A percentile compares a stretch with the other conserved stretches of the same genome.
Evolutionary conservation across 2,113 vertebrate species (phyloP).

Genomic region (Lepisosteus oculatus): DNA sequence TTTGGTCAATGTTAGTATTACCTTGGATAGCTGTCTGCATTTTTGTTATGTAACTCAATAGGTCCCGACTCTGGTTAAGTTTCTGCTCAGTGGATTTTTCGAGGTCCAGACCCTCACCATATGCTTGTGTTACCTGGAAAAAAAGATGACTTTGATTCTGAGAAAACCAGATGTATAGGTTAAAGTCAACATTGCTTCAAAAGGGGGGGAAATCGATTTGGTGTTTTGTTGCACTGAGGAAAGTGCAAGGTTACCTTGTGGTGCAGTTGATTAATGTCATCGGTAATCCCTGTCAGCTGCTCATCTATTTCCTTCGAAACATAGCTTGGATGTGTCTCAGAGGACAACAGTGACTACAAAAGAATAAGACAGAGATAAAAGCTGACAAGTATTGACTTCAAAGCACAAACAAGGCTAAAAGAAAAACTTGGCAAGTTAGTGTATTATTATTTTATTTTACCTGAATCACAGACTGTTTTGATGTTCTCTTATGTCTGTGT

Average conservation of each 20-base stretch:
- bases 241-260: conserved; percentile 28
- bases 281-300: conserved; percentile 42
- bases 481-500: no score
- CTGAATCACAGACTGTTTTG: no score
- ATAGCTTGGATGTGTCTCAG: conserved; percentile 38
- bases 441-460: no score
- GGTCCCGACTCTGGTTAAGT: conserved; percentile 53
- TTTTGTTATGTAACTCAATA: conserved; percentile 58
- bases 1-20: conserved; percentile 38
- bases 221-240: not conserved
- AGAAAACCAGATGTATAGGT: not conserved
- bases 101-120: conserved; percentile 46
- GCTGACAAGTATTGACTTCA: no score
- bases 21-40: conserved; percentile 68
- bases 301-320: conserved; percentile 35
- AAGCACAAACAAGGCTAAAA: no score
- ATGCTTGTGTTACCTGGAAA: conserved; percentile 58
- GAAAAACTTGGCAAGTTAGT: no score
- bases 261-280: conserved; percentile 49
- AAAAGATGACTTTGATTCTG: not conserved
- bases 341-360: conserved; percentile 30
- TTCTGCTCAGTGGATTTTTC: conserved; percentile 47
- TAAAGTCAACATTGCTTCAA: not conserved
- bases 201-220: not conserved
- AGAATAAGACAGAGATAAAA: no score